Base-by-base conservation (phyloP, 2,888 invertebrate genomes). In the Drymonia ruficornis region DNA sequence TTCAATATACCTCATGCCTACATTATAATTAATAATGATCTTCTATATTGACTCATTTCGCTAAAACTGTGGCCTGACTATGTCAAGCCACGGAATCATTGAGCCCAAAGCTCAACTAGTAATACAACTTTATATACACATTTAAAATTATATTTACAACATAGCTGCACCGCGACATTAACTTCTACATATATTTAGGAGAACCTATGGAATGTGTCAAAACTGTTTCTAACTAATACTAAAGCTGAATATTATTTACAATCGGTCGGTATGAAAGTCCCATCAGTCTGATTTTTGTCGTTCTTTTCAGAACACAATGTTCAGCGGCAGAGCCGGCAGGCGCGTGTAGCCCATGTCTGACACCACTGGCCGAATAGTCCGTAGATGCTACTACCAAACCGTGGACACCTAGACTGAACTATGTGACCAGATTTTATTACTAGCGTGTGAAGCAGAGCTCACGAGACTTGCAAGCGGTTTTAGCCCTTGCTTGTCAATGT, bases 171-270 rank as follows among this genome's bases (percentile, higher is more conserved):
- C 81, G 77, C 34, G 56, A 78, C 66, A 68, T 74, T 81, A 81
- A 64, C 45, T 59, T 72, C 73, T 83, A 83, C 67, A 62, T 70
- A 62, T 70, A 70, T 79, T 78, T 78, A 78, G 72, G 72, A 63
- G 68, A 67, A 42, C 15, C 38, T 77, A 87, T 90, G 91, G 91
- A 91, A 91, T 91, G 91, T 91, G 80, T 82, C 70, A 81, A 81
- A 78, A 79, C 59, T 59, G 61, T 63, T 62, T 61, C 63, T 78
- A 81, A 77, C 74, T 81, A 84, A 81, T 74, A 82, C 82, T 87
- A 77, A 83, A 81, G 70, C 66, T 67, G 70, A 63, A 70, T 60
- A 68, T 67, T 47, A 68, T 68, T 64, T 70, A 70, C 70, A 70
- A 64, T 64, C 49, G 62, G 56, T 63, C 60, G 52, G 34, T 56